Conservation (phyloP, 64 coral and sea anemone species). For the Stylophora pistillata region DNA sequence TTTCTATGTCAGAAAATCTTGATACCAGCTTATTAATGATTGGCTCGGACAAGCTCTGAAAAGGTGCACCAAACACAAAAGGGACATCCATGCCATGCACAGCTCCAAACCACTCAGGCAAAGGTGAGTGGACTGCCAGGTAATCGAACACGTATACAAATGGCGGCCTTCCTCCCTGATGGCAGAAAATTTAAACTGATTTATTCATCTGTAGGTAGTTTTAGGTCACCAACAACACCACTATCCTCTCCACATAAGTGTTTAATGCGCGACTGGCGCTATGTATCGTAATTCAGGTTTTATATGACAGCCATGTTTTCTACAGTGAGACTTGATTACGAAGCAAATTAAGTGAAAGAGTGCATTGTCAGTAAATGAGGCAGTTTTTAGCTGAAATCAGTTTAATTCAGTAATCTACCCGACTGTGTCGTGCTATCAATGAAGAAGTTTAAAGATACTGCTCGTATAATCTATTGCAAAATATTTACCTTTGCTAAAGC, state of each 20-base stretch:
- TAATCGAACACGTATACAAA: conserved; percentile 64
- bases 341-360: too few relatives aligned
- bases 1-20: conserved; percentile 54
- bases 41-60: neutral
- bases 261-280: too few relatives aligned
- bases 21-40: neutral
- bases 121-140: conserved; percentile 8
- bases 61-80: conserved; percentile 66
- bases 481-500: neutral
- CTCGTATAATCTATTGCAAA: neutral
- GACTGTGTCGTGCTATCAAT: neutral
- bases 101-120: conserved; percentile 65
- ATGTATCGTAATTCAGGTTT: too few relatives aligned
- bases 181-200: neutral
- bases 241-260: neutral
- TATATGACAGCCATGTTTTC: too few relatives aligned
- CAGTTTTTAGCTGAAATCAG: too few relatives aligned
- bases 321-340: too few relatives aligned
- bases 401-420: too few relatives aligned
- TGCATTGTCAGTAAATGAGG: too few relatives aligned
- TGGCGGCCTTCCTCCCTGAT: conserved; percentile 1
- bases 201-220: neutral
- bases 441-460: neutral
- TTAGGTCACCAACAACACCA: too few relatives aligned
- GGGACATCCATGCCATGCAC: conserved; percentile 40